A percentile compares a stretch with the other conserved stretches of the same genome.
Evolutionary conservation across 2,888 invertebrate species (phyloP).

Genomic region (Eumacrocentrus americanus): DNA sequence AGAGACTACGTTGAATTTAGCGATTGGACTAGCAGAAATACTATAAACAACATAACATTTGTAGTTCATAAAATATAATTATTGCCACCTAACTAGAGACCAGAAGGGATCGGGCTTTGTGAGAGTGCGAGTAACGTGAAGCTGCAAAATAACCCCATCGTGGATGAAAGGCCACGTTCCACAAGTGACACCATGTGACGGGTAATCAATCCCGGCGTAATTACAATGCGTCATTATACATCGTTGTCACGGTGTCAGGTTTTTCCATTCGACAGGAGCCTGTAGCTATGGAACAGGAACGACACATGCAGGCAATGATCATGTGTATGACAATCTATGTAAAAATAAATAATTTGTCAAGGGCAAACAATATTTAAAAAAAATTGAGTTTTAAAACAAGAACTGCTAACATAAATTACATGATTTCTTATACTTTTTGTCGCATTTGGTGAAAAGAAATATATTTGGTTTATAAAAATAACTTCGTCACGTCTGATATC

Average conservation of each 20-base stretch:
- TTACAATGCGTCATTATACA: constrained; percentile 41
- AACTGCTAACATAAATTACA: no score
- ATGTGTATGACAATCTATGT: no score
- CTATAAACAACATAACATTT: not conserved
- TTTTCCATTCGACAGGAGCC: constrained; percentile 13
- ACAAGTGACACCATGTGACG: constrained; percentile 36
- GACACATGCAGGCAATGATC: not conserved
- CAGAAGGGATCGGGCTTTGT: constrained; percentile 5
- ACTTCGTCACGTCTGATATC: no score
- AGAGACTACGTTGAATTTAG: not conserved
- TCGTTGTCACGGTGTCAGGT: constrained; percentile 23
- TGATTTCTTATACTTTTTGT: no score
- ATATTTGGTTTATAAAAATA: no score
- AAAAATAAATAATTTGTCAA: no score
- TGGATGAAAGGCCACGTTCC: constrained; percentile 22
- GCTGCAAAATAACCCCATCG: constrained; percentile 17
- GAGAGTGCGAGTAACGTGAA: constrained; percentile 9
- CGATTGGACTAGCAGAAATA: not conserved
- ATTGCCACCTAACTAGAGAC: not conserved
- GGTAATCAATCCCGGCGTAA: constrained; percentile 42
- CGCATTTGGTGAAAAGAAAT: no score
- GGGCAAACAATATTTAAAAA: no score
- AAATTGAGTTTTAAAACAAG: no score
- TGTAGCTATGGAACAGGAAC: not conserved
- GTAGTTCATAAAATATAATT: not conserved